phyloP scores from a whole-genome alignment of 2,888 invertebrate species.

The Plagodis dolabraria region DNA sequence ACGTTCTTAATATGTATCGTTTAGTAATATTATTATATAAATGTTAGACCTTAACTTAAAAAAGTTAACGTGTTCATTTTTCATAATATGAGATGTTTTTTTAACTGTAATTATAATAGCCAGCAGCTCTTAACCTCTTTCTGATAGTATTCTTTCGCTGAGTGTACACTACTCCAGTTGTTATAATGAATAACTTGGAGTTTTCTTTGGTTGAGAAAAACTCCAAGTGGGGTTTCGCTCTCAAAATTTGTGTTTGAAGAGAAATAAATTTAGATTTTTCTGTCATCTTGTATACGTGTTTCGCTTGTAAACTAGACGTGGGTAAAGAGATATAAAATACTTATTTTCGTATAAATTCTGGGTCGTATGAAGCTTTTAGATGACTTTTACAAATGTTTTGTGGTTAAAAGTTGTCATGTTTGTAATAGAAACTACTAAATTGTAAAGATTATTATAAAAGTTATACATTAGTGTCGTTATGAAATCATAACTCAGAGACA shows the following conservation, averaged over 20 bases:
- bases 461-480: no score
- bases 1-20: no score
- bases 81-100: no score
- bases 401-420: slow-evolving; percentile 3
- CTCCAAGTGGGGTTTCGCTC: slow-evolving; percentile 1
- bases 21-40: no score
- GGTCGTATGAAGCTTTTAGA: slow-evolving; percentile 9
- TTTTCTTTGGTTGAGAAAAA: slow-evolving; percentile 15
- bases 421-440: no score
- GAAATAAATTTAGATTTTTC: slow-evolving; percentile 17
- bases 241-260: slow-evolving; percentile 14
- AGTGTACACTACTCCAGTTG: slow-evolving; percentile 8
- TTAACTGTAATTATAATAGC: neutral
- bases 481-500: no score
- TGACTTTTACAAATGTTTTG: slow-evolving; percentile 24
- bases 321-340: slow-evolving; percentile 22
- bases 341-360: slow-evolving; percentile 11
- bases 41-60: no score
- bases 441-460: no score
- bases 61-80: no score
- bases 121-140: neutral
- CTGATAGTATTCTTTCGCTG: neutral
- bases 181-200: slow-evolving; percentile 20
- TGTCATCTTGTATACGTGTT: slow-evolving; percentile 17
- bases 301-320: slow-evolving; percentile 19